Evolutionary conservation across 2,113 vertebrate genomes (phyloP).

Genomic region (Spilogale gracilis): DNA sequence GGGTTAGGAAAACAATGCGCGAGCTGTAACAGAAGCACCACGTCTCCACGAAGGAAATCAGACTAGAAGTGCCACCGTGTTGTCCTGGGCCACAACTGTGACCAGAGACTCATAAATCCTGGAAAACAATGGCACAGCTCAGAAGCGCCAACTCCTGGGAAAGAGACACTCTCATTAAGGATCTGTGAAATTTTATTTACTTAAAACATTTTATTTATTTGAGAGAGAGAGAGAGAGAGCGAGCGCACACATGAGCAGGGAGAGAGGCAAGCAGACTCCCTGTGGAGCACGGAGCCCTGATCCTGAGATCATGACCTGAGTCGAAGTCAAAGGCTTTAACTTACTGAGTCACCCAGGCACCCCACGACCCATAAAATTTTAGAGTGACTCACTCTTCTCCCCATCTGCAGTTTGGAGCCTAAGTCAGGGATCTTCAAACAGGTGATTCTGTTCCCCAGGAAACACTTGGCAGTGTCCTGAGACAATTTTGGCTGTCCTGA

Average conservation of each 20-base stretch:
- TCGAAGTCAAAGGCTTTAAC: not conserved
- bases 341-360: not conserved
- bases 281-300: not conserved
- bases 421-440: not conserved
- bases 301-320: not conserved
- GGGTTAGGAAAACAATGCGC: not conserved
- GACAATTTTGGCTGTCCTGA: not conserved
- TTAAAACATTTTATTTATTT: not conserved
- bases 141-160: not conserved
- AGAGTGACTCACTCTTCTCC: not conserved
- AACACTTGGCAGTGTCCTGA: not conserved
- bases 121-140: not conserved
- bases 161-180: not conserved
- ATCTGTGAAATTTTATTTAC: not conserved
- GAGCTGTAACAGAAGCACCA: not conserved
- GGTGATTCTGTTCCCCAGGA: not conserved
- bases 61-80: not conserved
- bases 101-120: not conserved
- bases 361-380: not conserved
- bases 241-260: fast-evolving
- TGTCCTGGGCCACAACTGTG: not conserved
- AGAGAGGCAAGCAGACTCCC: not conserved
- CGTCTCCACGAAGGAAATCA: not conserved
- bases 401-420: not conserved
- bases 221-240: not conserved